Evolutionary conservation across 2,888 invertebrate species (phyloP).

Genomic region (Bhutanitis thaidina): DNA sequence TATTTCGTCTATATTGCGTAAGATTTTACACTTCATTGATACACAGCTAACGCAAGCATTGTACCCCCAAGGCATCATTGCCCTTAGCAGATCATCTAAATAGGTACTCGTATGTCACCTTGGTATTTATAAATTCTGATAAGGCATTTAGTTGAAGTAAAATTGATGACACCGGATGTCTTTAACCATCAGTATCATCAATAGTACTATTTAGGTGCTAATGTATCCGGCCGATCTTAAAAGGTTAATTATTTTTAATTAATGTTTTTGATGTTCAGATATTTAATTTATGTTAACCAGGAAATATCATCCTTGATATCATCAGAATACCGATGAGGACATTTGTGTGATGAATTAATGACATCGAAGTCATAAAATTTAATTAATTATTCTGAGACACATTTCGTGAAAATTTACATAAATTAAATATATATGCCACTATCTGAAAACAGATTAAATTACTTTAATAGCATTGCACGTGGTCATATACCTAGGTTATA

Average conservation of each 20-base stretch:
- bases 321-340: neutral
- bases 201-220: neutral
- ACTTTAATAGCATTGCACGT: no score
- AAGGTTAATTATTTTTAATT: conserved; percentile 17
- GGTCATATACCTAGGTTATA: no score
- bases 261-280: neutral
- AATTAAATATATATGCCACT: no score
- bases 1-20: no score
- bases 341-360: conserved; percentile 6
- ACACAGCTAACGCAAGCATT: no score
- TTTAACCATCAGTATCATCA: neutral
- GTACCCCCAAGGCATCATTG: no score
- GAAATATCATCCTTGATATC: conserved; percentile 10
- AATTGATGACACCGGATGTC: conserved; percentile 16
- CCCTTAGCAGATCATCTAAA: neutral
- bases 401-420: conserved; percentile 11
- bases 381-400: conserved; percentile 2
- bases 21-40: no score
- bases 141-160: neutral
- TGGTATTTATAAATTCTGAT: conserved; percentile 6
- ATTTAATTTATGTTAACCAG: conserved; percentile 12
- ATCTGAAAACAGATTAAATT: no score
- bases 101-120: neutral
- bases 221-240: conserved; percentile 13
- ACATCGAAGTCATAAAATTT: neutral